A percentile compares a stretch with the other conserved stretches of the same genome.
Conservation (phyloP, 2,113 vertebrate species). For the Labeo catla region DNA sequence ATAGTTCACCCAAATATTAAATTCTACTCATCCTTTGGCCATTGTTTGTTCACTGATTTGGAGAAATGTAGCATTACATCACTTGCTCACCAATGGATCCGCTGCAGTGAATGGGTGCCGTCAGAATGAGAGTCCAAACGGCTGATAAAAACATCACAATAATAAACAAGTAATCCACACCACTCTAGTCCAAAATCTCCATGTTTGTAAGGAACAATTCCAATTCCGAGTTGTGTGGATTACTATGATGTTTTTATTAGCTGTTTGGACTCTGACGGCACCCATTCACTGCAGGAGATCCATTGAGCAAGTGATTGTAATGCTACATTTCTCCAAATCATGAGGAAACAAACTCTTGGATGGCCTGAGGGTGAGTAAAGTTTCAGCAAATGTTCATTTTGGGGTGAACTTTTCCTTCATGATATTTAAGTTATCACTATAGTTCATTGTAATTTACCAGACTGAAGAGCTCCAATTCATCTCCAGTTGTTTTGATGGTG, state of each 20-base stretch:
- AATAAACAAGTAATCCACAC: too few species aligned
- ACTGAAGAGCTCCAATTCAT: slow-evolving; percentile 76
- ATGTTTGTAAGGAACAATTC: too few species aligned
- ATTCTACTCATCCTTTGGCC: neutral
- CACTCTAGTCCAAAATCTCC: too few species aligned
- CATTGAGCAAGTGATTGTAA: neutral
- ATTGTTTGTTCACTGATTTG: neutral
- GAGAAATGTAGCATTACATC: neutral
- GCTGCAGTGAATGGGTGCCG: neutral
- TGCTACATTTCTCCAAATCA: too few species aligned
- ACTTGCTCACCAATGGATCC: neutral
- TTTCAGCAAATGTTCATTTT: neutral
- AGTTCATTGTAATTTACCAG: slow-evolving; percentile 59
- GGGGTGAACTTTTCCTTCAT: neutral
- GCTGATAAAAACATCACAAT: too few species aligned
- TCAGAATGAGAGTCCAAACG: too few species aligned
- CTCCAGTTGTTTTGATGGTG: slow-evolving; percentile 66
- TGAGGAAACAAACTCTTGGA: too few species aligned
- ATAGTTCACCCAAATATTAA: neutral
- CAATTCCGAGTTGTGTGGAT: neutral
- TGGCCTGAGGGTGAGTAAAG: neutral
- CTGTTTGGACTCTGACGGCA: neutral
- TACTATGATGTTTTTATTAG: neutral
- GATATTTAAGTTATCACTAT: neutral
- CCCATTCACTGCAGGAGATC: neutral